Base-by-base conservation (phyloP, 2,797 vertebrate species). In the Typhlichthys eigenmanni region DNA sequence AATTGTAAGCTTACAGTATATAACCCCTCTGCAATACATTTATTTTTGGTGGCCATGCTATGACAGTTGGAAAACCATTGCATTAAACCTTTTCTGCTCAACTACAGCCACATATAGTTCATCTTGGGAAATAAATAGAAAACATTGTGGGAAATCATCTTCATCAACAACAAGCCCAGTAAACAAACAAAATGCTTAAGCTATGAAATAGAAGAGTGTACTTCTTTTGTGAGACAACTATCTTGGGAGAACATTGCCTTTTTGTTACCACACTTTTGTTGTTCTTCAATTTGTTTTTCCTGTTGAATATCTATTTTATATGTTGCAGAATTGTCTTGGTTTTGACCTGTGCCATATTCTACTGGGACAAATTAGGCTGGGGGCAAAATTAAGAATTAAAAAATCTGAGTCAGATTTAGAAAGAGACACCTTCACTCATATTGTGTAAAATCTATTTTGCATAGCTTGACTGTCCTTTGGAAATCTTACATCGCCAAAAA, bases 131-230 rank as follows among this genome's bases (percentile, higher is more conserved):
- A 85, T 79, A 81, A 75, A 52, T 46, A 54, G 62, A 59, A 64
- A 82, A 62, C 72, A 78, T 83, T 79, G 72, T 72, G 74, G 79
- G 74, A 85, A 82, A 82, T 79, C 81, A 81, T 75, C 68, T 74
- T 80, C 74, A 85, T 77, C 78, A 79, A 69, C 77, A 79, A 69
- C 62, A 78, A 76, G 67, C 62, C 64, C 54, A 60, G 50, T 51
- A 56, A 71, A 66, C 64, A 68, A 32, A 68, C 76, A 64, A 57
- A 69, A 72, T 58, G 55, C 61, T 74, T 69, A 45, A 66, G 55
- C 62, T 60, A 56, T 66, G 56, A 75, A 78, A 61, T 51, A 75
- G 3, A 24, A 24, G 24, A 29, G 17, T 7, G 12, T 13, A 19
- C 48, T 17, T 46, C 8, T 51, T 53, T 59, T 32, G 43, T 58